These are phyloP conservation scores for Lepisosteus osseus DNA, from an alignment of 2,113 vertebrate genomes.

Conservation along the genomic window DNA sequence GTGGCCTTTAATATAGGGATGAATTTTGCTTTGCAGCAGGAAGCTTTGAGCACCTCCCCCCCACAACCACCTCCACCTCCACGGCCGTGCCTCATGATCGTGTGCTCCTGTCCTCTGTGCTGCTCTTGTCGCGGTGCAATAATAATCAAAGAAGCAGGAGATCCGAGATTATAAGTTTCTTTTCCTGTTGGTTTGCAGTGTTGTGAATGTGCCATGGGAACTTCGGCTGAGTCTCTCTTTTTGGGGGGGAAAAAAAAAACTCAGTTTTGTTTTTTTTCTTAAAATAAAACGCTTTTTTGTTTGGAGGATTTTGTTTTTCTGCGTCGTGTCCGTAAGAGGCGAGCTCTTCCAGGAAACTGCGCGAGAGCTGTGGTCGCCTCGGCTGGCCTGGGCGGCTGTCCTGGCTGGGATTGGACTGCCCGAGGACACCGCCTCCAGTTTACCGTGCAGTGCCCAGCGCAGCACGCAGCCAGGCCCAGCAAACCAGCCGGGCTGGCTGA, in stretches of 20 bases:
- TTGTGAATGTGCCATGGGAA: no score
- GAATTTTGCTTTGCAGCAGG: no score
- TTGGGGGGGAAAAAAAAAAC: no score
- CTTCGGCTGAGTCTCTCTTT: no score
- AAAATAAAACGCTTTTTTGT: no score
- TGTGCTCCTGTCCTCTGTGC: conserved; percentile 1
- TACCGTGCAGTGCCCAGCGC: neutral
- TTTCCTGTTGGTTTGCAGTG: no score
- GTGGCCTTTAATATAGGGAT: no score
- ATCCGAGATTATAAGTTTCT: no score
- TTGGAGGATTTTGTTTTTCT: no score
- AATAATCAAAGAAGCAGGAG: no score
- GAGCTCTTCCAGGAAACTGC: neutral
- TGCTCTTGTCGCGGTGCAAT: neutral
- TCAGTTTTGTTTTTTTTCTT: neutral
- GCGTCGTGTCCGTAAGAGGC: neutral
- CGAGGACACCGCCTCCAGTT: neutral
- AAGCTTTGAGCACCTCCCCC: neutral
- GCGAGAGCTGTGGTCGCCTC: neutral
- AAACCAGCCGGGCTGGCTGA: conserved; percentile 7
- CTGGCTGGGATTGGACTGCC: neutral
- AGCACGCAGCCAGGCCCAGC: neutral
- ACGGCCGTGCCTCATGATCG: neutral
- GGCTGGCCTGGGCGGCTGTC: neutral
- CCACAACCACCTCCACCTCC: neutral